Base-by-base conservation (phyloP, 1,140 invertebrate genomes). In the Drosophila varians region DNA sequence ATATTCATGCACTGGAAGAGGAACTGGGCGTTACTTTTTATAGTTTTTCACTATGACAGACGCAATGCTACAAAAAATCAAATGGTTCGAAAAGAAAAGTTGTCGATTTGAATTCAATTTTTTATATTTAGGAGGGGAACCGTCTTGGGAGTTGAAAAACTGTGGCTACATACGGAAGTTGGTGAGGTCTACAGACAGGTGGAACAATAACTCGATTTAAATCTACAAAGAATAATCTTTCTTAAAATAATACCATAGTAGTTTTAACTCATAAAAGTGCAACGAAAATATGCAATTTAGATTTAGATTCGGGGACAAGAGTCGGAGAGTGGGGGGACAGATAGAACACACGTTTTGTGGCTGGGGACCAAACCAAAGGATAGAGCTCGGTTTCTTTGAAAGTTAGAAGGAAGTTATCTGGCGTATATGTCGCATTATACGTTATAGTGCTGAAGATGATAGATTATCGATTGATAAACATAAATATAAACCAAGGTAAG, bases 1-100 rank as follows among this genome's bases (percentile, higher is more conserved):
- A 42, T 42, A 65, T 36, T 69, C 80, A 84, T 84, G 80, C 80
- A 80, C 61, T 68, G 64, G 14, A 14, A 14, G n/a, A n/a, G 47
- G 19, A 60, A 65, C 38, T 19, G 58, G 53, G 38, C 43, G 47
- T 42, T 42, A 53, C 28, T 74, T 74, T 57, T 56, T 58, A 42
- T 61, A 74, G 42, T 31, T 34, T 31, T n/a, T 11, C n/a, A 31
- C 79, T 86, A 79, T 47, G 60, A 66, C 55, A 77, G 57, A 68
- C 57, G 74, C 65, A 76, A 62, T 52, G 42, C 75, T 82, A 82
- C 68, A 61, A 80, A 66, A 77, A 66, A 77, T 53, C 64, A 49
- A n/a, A 42, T 55, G 25, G 19, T 42, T 36, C 40, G 38, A 56
- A 34, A 26, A 42, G 16, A 40, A 60, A 9, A 78, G 42, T 69